Percentiles rank a stretch among this genome's conserved stretches.
phyloP scores from a whole-genome alignment of 2,797 vertebrate species.

The Lithobates pipiens region DNA sequence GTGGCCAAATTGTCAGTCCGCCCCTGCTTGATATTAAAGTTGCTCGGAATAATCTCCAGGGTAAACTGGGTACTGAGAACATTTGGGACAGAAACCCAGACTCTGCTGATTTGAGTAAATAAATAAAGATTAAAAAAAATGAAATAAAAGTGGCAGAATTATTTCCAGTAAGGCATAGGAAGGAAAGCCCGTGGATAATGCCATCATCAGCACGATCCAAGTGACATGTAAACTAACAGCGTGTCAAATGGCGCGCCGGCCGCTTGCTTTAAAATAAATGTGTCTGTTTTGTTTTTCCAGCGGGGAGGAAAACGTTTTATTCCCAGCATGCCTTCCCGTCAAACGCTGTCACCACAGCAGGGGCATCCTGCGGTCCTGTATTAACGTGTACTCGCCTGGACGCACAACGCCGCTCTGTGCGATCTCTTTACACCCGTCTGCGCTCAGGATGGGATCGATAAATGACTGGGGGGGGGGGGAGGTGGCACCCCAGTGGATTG shows the following conservation, averaged over 20 bases:
- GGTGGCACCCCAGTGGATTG: not conserved
- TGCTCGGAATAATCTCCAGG: too few relatives aligned
- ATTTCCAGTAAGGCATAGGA: not conserved
- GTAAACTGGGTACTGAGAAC: not conserved
- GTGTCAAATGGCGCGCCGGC: not conserved
- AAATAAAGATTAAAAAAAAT: not conserved
- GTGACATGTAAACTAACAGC: not conserved
- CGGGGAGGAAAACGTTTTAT: slow-evolving; percentile 1
- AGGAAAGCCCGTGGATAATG: not conserved
- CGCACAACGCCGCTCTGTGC: not conserved
- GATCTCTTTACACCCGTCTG: slow-evolving; percentile 35
- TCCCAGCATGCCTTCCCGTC: slow-evolving; percentile 54
- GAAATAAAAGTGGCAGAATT: not conserved
- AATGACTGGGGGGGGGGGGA: slow-evolving; percentile 10
- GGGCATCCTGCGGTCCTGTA: slow-evolving; percentile 35
- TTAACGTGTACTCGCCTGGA: slow-evolving; percentile 6
- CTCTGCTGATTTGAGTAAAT: not conserved
- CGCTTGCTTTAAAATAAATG: slow-evolving; percentile 22
- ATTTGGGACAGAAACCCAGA: not conserved
- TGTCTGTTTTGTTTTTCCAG: slow-evolving; percentile 48
- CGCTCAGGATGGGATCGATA: slow-evolving; percentile 35
- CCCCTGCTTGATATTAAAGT: too few relatives aligned
- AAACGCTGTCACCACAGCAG: slow-evolving; percentile 46
- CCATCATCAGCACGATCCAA: not conserved
- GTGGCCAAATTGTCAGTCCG: too few relatives aligned